Conservation (phyloP, 2,797 vertebrate genomes). For the Scleropages formosus region DNA sequence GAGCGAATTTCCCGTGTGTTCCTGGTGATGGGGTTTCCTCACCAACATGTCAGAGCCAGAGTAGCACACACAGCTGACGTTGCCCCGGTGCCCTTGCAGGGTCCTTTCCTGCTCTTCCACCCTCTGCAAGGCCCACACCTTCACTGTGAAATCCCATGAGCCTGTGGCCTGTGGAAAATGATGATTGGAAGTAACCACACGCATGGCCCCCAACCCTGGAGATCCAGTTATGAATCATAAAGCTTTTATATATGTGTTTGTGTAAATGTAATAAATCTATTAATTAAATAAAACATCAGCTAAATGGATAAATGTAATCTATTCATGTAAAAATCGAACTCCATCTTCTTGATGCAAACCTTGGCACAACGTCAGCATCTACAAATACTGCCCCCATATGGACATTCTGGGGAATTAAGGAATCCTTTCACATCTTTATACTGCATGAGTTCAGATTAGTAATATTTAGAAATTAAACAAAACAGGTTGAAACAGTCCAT, state of each 20-base stretch:
- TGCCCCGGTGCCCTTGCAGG: slow-evolving; percentile 48
- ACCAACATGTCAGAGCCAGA: slow-evolving; percentile 47
- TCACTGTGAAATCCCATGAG: slow-evolving; percentile 56
- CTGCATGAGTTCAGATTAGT: too few relatives aligned
- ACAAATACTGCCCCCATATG: background rate
- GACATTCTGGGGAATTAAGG: background rate
- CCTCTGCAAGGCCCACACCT: slow-evolving; percentile 47
- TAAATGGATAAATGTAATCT: too few relatives aligned
- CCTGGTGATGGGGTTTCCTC: too few relatives aligned
- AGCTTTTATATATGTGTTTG: too few relatives aligned
- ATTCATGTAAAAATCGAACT: background rate
- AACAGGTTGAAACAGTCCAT: too few relatives aligned
- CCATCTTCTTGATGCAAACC: background rate
- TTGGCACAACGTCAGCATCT: background rate
- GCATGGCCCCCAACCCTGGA: background rate
- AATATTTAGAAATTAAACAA: too few relatives aligned
- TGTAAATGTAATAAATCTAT: too few relatives aligned
- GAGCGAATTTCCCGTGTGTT: too few relatives aligned
- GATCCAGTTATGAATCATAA: too few relatives aligned
- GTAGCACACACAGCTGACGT: slow-evolving; percentile 47
- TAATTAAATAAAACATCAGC: too few relatives aligned
- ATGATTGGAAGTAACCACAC: background rate
- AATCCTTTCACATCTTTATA: too few relatives aligned
- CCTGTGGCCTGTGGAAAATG: slow-evolving; percentile 52
- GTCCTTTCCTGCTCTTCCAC: background rate